Base-by-base conservation (phyloP, 2,888 invertebrate genomes). In the Selenia dentaria region DNA sequence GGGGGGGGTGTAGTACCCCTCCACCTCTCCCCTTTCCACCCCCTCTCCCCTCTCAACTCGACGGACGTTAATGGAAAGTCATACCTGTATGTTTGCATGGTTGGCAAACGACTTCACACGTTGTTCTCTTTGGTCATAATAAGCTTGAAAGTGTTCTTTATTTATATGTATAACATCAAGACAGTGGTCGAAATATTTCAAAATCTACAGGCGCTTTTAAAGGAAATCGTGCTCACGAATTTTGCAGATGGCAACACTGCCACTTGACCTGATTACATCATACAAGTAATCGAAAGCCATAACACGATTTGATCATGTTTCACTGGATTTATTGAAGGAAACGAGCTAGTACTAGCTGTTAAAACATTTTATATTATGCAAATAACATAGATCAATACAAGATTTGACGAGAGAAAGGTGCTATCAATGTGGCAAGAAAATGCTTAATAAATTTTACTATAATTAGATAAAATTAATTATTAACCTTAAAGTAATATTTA, bases 151-250 rank as follows among this genome's bases (percentile, higher is more conserved):
- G n/a, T n/a, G n/a, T n/a, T n/a, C n/a, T n/a, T n/a, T n/a, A n/a
- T n/a, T n/a, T n/a, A n/a, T n/a, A n/a, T n/a, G n/a, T n/a, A n/a
- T n/a, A n/a, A n/a, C n/a, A n/a, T n/a, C n/a, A n/a, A n/a, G n/a
- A n/a, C n/a, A n/a, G n/a, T n/a, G n/a, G n/a, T n/a, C n/a, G n/a
- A n/a, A n/a, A 31, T 43, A 38, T 38, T 42, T 34, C 37, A 45
- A 52, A 37, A 43, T 29, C 36, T 33, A n/a, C 10, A 12, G 13
- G 10, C 31, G 32, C 18, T 31, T 32, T 35, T 27, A 37, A 40
- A 42, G 44, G 34, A 46, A 42, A 47, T 51, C 54, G 51, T 51
- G 54, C 34, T 16, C 51, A 57, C 57, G 51, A 51, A 54, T 49
- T 50, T 47, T 27, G 46, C 45, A 51, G 49, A 54, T 50, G 51